These are phyloP conservation scores for Chloroclysta siterata DNA, from an alignment of 2,888 invertebrate genomes.

Conservation along the genomic window DNA sequence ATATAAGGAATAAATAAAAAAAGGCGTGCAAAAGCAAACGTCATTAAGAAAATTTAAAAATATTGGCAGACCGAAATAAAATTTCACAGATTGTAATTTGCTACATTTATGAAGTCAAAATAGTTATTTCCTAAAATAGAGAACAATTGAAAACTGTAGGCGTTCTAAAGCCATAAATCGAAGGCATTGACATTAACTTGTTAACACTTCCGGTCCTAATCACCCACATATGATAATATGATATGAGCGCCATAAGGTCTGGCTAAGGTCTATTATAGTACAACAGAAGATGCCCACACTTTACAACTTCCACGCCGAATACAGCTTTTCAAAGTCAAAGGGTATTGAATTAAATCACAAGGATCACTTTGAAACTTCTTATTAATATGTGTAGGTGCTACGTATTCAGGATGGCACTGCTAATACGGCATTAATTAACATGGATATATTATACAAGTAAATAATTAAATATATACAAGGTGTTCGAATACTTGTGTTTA, in stretches of 20 bases:
- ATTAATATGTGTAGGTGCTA: too few species aligned
- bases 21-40: not conserved
- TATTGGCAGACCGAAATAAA: not conserved
- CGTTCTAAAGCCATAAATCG: not conserved
- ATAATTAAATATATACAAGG: too few species aligned
- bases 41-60: not conserved
- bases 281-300: constrained; percentile 10
- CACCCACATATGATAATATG: constrained; percentile 6
- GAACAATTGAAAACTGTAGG: constrained; percentile 1
- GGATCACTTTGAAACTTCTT: too few species aligned
- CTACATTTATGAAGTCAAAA: not conserved
- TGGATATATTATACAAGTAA: too few species aligned
- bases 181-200: constrained; percentile 13
- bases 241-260: constrained; percentile 1
- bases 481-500: too few species aligned
- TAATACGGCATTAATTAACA: too few species aligned
- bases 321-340: constrained; percentile 1
- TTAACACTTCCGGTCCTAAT: constrained; percentile 7
- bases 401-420: constrained; percentile 17
- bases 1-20: constrained; percentile 5
- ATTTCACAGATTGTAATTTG: not conserved
- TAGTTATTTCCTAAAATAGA: not conserved
- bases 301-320: constrained; percentile 8
- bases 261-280: not conserved
- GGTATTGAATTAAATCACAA: too few species aligned